Conservation (phyloP, 2,113 vertebrate species). For the Lathamus discolor region DNA sequence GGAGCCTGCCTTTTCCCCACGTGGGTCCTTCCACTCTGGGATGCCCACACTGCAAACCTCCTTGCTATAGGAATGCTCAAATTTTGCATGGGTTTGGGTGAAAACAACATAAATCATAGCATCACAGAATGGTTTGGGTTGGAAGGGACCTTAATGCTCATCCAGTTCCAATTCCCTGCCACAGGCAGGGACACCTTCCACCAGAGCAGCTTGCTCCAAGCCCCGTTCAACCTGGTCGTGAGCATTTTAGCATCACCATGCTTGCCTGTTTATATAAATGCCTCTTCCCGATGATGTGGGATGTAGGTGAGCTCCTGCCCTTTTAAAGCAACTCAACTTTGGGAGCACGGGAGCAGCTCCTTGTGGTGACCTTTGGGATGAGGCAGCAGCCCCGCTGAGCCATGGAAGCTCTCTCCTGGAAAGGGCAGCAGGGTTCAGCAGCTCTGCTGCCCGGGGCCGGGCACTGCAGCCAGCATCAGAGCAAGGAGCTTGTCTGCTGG, state of each 20-base stretch:
- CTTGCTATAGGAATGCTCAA: background rate
- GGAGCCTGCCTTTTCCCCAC: accelerated
- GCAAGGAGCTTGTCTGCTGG: background rate
- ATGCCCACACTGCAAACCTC: accelerated
- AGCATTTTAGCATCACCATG: background rate
- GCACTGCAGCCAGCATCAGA: accelerated
- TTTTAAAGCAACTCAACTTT: background rate
- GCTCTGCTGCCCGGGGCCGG: accelerated
- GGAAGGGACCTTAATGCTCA: background rate
- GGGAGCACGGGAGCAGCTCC: background rate
- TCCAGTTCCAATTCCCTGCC: background rate
- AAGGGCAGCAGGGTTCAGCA: background rate
- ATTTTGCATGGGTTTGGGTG: background rate
- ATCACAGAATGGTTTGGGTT: background rate
- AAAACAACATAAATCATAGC: background rate
- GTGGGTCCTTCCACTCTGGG: accelerated
- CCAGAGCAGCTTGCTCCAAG: background rate
- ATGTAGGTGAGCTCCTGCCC: background rate
- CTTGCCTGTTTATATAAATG: background rate
- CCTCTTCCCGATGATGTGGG: accelerated
- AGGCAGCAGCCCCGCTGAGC: background rate
- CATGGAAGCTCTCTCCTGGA: background rate
- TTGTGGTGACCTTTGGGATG: background rate
- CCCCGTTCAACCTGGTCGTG: background rate
- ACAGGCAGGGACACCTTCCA: background rate